A percentile compares a stretch with the other conserved stretches of the same genome.
Conservation (phyloP, 2,888 invertebrate species). For the Sinodicranocentrus sp. region DNA sequence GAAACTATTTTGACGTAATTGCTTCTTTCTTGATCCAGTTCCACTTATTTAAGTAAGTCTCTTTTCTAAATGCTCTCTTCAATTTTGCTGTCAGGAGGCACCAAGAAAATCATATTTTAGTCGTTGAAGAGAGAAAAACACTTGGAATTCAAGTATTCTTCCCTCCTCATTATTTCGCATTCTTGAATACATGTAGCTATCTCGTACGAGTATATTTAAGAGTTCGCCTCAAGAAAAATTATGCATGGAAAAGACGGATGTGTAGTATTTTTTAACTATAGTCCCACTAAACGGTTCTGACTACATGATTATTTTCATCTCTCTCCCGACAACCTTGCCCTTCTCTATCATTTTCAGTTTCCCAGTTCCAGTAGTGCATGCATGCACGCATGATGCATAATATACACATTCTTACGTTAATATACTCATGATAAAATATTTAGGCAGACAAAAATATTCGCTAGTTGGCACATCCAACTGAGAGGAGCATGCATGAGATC, state of each 20-base stretch:
- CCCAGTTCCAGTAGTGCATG: constrained; percentile 23
- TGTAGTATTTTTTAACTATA: too few species aligned
- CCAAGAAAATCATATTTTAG: too few species aligned
- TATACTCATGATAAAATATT: not conserved
- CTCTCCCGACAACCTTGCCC: constrained; percentile 11
- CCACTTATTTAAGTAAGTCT: not conserved
- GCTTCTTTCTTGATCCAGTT: not conserved
- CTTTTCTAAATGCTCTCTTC: not conserved
- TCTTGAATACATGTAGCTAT: too few species aligned
- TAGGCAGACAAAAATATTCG: constrained; percentile 15
- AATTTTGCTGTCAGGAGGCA: not conserved
- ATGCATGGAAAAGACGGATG: not conserved
- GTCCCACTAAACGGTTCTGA: constrained; percentile 1
- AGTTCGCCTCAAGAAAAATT: too few species aligned
- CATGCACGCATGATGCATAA: constrained; percentile 18
- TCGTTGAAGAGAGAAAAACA: too few species aligned
- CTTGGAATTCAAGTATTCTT: too few species aligned
- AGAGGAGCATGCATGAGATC: not conserved
- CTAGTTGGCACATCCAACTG: constrained; percentile 36
- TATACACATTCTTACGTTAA: not conserved
- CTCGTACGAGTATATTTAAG: too few species aligned
- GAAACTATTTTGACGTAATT: not conserved
- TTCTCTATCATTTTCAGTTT: constrained; percentile 19
- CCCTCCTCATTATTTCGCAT: too few species aligned
- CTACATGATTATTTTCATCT: constrained; percentile 5